These are phyloP conservation scores for Onychomys leucogaster DNA, from an alignment of 2,797 vertebrate species.

Conservation along the genomic window DNA sequence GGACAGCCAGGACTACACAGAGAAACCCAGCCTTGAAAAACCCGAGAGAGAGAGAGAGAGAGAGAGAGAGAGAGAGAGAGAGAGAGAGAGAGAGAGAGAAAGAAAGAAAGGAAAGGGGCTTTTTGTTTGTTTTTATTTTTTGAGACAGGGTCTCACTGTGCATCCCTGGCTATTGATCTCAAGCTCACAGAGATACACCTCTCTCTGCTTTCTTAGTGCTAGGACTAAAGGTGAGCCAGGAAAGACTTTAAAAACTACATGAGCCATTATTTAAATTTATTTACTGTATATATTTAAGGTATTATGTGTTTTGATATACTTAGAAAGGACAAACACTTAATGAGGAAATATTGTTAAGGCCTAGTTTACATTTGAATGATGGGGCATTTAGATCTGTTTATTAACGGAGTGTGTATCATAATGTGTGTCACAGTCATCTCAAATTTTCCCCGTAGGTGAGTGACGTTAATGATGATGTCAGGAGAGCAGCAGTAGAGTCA, in stretches of 20 bases:
- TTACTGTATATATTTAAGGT: not conserved
- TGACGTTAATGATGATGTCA: conserved; percentile 98
- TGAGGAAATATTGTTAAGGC: not conserved
- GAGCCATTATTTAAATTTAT: not conserved
- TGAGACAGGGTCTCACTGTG: not conserved
- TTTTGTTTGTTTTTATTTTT: not conserved
- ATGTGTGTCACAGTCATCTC: not conserved
- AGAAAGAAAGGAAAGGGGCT: too few relatives aligned
- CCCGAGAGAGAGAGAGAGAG: too few relatives aligned
- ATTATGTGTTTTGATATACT: not conserved
- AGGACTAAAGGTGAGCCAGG: not conserved
- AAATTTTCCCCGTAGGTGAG: conserved; percentile 91
- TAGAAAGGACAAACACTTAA: not conserved
- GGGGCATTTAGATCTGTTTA: not conserved
- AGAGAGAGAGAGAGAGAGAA: too few relatives aligned
- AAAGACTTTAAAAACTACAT: not conserved
- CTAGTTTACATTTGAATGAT: conserved; percentile 49
- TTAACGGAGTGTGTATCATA: not conserved
- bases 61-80: too few relatives aligned
- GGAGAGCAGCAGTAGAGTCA: conserved; percentile 98
- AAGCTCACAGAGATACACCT: not conserved
- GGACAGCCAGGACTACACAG: too few relatives aligned
- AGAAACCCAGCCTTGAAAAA: too few relatives aligned
- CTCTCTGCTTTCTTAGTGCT: not conserved
- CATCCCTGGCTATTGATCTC: not conserved